Percentiles rank a stretch among this genome's conserved stretches.
Conservation (phyloP, 2,797 vertebrate genomes). For the Oryzias dopingdopingensis region DNA sequence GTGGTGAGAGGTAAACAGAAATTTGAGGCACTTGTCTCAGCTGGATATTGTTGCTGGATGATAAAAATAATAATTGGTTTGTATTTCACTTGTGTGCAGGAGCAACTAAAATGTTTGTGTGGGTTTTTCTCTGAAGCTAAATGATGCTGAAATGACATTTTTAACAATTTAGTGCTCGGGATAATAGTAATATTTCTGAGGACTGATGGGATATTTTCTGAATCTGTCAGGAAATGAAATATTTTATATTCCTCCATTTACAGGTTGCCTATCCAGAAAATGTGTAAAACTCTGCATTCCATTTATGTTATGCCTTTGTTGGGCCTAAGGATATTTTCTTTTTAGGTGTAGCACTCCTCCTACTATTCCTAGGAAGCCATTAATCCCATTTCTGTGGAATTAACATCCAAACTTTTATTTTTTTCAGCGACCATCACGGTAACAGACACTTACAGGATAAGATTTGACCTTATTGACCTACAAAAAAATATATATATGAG, state of each 20-base stretch:
- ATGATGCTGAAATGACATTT: conserved; percentile 18
- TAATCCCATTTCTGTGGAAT: conserved; percentile 27
- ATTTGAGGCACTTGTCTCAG: conserved; percentile 25
- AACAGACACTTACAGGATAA: too few species aligned
- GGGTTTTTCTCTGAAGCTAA: conserved; percentile 15
- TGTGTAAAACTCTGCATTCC: conserved; percentile 29
- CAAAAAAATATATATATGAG: too few species aligned
- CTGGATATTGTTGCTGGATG: conserved; percentile 21
- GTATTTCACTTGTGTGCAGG: conserved; percentile 19
- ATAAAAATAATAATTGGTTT: conserved; percentile 36
- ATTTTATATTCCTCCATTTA: conserved; percentile 34
- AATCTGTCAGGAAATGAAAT: conserved; percentile 30
- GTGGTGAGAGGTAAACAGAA: conserved; percentile 17
- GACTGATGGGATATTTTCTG: conserved; percentile 31
- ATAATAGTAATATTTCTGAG: not conserved
- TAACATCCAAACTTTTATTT: conserved; percentile 23
- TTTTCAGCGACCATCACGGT: too few species aligned
- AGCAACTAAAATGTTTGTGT: conserved; percentile 16
- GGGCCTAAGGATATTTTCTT: conserved; percentile 52
- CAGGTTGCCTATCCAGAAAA: conserved; percentile 45
- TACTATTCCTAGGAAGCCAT: conserved; percentile 10
- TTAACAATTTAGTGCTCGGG: conserved; percentile 12
- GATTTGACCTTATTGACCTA: too few species aligned
- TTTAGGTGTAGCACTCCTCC: conserved; percentile 27
- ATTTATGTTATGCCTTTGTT: conserved; percentile 41